Percentiles rank a stretch among this genome's conserved stretches.
phyloP scores from a whole-genome alignment of 1,140 invertebrate genomes.

The Papilio dardanus region DNA sequence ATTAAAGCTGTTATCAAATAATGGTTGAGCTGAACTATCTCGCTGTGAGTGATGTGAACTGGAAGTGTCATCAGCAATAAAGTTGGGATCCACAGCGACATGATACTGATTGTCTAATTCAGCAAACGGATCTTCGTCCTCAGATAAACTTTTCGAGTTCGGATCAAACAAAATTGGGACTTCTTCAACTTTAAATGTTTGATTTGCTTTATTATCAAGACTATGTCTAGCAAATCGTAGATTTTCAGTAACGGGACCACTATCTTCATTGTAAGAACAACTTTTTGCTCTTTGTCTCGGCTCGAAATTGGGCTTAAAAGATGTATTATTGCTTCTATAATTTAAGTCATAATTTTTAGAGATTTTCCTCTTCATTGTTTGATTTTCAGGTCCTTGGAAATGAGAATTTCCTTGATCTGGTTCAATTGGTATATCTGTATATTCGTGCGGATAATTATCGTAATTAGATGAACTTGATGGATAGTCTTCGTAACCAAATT shows the following conservation, averaged over 20 bases:
- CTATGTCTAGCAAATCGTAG: constrained; percentile 43
- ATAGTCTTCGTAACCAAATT: constrained; percentile 43
- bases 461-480: constrained; percentile 46
- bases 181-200: constrained; percentile 41
- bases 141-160: constrained; percentile 57
- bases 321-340: constrained; percentile 31
- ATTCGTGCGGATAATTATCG: constrained; percentile 45
- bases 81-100: constrained; percentile 75
- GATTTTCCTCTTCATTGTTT: constrained; percentile 32
- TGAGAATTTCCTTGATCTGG: constrained; percentile 39
- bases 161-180: constrained; percentile 56
- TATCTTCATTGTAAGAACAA: constrained; percentile 44
- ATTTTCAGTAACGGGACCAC: constrained; percentile 44
- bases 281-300: constrained; percentile 52
- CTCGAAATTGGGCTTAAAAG: constrained; percentile 57
- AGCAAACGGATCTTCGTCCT: constrained; percentile 75
- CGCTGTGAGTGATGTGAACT: constrained; percentile 42
- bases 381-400: constrained; percentile 38
- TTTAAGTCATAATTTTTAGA: constrained; percentile 40
- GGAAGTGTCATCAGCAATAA: constrained; percentile 64
- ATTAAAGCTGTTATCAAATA: constrained; percentile 33
- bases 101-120: constrained; percentile 77
- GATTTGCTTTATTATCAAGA: constrained; percentile 45
- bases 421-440: constrained; percentile 38
- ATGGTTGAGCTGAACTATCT: constrained; percentile 25